Conservation (phyloP, 2,797 vertebrate genomes). For the Rhinoraja longicauda region DNA sequence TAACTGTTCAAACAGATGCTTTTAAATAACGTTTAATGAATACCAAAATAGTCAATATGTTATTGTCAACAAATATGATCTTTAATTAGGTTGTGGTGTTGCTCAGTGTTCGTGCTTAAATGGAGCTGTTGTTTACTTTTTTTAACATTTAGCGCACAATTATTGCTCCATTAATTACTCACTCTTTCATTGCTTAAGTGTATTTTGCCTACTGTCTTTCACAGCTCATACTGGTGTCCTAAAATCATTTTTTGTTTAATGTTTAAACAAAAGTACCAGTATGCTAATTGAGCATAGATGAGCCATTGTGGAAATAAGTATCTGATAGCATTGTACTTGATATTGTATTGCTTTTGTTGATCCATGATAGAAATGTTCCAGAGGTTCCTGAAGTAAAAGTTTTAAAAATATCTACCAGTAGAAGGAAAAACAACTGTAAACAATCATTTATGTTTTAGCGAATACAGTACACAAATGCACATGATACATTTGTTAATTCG, state of each 20-base stretch:
- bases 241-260: neutral
- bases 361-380: neutral
- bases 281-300: neutral
- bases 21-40: neutral
- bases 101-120: neutral
- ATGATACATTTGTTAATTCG: neutral
- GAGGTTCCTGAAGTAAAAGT: neutral
- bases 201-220: neutral
- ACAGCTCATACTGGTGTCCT: neutral
- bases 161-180: neutral
- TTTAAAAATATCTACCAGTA: neutral
- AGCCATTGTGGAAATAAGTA: neutral
- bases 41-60: neutral
- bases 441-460: neutral
- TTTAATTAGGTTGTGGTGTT: slow-evolving; percentile 30
- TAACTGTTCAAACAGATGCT: neutral
- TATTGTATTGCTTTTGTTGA: neutral
- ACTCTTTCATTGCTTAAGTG: neutral
- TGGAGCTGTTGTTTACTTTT: neutral
- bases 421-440: neutral
- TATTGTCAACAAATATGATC: slow-evolving; percentile 27
- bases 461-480: too few relatives aligned
- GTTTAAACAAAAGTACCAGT: neutral
- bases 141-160: neutral
- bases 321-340: neutral